These are phyloP conservation scores for Molorchus minor DNA, from an alignment of 2,888 invertebrate genomes.

Conservation along the genomic window DNA sequence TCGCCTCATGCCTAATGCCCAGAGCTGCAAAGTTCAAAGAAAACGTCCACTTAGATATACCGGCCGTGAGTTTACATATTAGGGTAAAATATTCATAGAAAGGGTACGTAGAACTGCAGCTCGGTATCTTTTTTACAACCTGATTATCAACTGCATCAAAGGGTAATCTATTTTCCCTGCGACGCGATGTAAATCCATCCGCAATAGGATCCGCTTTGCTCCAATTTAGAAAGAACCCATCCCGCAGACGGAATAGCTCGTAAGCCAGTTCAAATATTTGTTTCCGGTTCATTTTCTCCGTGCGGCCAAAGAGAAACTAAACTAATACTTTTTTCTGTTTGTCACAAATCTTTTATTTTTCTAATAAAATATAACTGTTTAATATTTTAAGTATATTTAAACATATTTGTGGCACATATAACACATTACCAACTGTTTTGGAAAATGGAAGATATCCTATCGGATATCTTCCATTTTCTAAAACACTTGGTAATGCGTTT, in stretches of 20 bases:
- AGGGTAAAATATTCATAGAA: slow-evolving; percentile 1
- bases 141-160: slow-evolving; percentile 23
- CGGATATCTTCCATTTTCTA: no score
- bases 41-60: no score
- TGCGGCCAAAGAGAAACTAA: not conserved
- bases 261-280: slow-evolving; percentile 9
- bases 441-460: no score
- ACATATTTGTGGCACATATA: no score
- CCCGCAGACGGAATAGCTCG: slow-evolving; percentile 9
- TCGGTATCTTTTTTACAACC: slow-evolving; percentile 3
- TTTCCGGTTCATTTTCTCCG: not conserved
- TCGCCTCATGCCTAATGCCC: no score
- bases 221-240: slow-evolving; percentile 13
- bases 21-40: no score
- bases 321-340: not conserved
- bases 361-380: no score
- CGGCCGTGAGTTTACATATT: not conserved
- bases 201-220: slow-evolving; percentile 5
- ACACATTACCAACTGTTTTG: no score
- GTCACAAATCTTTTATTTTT: no score
- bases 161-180: slow-evolving; percentile 22
- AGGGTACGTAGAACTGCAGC: not conserved
- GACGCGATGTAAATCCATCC: slow-evolving; percentile 20
- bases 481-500: no score
- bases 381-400: no score